Conservation (phyloP, 92 coral and sea anemone genomes). For the Phenganax marumi region DNA sequence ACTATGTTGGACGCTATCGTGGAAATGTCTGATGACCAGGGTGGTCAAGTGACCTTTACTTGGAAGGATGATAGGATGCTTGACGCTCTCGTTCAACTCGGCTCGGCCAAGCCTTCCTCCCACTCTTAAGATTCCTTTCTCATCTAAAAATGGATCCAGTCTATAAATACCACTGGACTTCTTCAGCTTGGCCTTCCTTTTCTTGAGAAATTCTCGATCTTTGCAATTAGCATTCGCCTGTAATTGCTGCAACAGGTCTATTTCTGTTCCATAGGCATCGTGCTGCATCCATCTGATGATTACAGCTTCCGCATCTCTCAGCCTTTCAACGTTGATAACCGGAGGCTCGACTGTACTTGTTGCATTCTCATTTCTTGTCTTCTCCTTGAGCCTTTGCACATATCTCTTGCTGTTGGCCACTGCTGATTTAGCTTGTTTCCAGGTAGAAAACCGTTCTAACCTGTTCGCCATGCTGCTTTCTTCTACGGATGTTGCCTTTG, state of each 20-base stretch:
- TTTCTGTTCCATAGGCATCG: background rate
- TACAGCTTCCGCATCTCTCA: slow-evolving; percentile 13
- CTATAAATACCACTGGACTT: background rate
- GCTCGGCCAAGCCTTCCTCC: slow-evolving; percentile 16
- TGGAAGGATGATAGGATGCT: slow-evolving; percentile 8
- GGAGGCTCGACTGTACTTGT: slow-evolving; percentile 9
- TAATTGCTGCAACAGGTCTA: background rate
- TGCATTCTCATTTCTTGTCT: background rate
- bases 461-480: slow-evolving; percentile 25
- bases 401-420: slow-evolving; percentile 21
- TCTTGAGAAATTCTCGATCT: slow-evolving; percentile 6
- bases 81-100: slow-evolving; percentile 16
- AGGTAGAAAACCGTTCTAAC: slow-evolving; percentile 37
- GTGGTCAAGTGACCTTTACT: background rate
- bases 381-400: slow-evolving; percentile 28
- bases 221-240: background rate
- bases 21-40: slow-evolving; percentile 13
- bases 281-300: slow-evolving; percentile 28
- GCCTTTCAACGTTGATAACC: slow-evolving; percentile 29
- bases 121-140: slow-evolving; percentile 22
- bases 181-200: background rate
- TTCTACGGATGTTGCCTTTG: background rate
- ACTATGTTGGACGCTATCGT: slow-evolving; percentile 16
- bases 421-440: slow-evolving; percentile 31
- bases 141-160: slow-evolving; percentile 17